These are phyloP conservation scores for Alloscopus bannaensis DNA, from an alignment of 2,888 invertebrate species.

Conservation along the genomic window DNA sequence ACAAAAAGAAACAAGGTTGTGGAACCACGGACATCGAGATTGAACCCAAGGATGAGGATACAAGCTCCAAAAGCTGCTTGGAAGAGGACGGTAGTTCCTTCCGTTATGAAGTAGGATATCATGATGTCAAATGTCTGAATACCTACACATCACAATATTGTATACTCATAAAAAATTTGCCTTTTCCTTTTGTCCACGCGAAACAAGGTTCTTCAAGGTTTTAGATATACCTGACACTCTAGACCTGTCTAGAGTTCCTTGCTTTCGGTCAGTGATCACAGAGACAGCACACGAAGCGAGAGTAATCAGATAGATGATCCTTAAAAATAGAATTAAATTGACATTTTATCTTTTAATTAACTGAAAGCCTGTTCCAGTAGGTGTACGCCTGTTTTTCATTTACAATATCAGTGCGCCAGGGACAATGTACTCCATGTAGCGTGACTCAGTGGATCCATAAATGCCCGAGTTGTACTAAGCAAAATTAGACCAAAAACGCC, in stretches of 20 bases:
- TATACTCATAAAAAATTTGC: no score
- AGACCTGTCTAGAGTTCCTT: conserved; percentile 61
- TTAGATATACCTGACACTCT: conserved; percentile 25
- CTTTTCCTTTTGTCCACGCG: no score
- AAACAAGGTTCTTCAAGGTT: neutral
- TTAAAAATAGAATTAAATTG: conserved; percentile 7
- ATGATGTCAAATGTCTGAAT: conserved; percentile 47
- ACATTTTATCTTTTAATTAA: neutral
- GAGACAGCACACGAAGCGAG: conserved; percentile 50
- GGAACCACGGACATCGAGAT: conserved; percentile 45
- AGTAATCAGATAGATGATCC: conserved; percentile 61
- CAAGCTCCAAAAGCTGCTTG: conserved; percentile 30
- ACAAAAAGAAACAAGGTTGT: conserved; percentile 22
- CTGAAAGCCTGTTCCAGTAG: no score
- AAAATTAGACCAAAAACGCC: neutral
- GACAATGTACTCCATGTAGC: conserved; percentile 59
- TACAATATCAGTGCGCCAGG: conserved; percentile 61
- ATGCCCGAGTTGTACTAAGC: conserved; percentile 14
- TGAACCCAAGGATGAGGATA: conserved; percentile 46
- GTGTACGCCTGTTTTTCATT: no score
- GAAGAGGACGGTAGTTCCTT: conserved; percentile 46
- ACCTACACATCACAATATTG: neutral
- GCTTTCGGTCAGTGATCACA: conserved; percentile 56
- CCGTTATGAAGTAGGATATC: conserved; percentile 51
- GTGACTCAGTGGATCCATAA: conserved; percentile 44